Evolutionary conservation across 2,888 invertebrate genomes (phyloP).

Genomic region (Ellobium chinense): DNA sequence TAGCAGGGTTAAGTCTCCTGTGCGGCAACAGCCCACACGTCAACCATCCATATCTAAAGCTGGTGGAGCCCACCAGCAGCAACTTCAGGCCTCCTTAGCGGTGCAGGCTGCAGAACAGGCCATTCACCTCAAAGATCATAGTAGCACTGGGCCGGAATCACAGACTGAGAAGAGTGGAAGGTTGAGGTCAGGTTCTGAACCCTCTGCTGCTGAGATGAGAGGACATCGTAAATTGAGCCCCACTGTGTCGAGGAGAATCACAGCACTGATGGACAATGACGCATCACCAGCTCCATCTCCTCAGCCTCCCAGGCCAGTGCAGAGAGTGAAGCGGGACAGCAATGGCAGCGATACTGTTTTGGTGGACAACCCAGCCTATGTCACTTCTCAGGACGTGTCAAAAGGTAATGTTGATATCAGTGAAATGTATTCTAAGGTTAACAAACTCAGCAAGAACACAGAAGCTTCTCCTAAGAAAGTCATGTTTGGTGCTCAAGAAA

Average conservation of each 20-base stretch:
- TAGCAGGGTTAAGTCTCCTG: constrained; percentile 21
- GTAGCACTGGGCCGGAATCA: background rate
- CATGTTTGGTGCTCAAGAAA: background rate
- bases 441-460: constrained; percentile 32
- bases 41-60: background rate
- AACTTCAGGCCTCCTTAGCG: background rate
- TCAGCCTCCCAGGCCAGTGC: background rate
- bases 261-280: constrained; percentile 4
- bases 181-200: background rate
- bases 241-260: constrained; percentile 18
- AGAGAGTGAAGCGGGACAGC: background rate
- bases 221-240: constrained; percentile 19
- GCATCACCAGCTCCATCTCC: background rate
- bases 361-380: constrained; percentile 21
- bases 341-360: background rate
- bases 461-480: constrained; percentile 16
- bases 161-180: background rate
- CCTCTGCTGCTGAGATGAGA: background rate
- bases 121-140: background rate
- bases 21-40: background rate
- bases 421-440: constrained; percentile 45
- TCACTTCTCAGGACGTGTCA: background rate
- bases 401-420: background rate
- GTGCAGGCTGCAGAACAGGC: background rate
- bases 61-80: background rate